These are phyloP conservation scores for Hemaris fuciformis DNA, from an alignment of 2,888 invertebrate species.

Conservation along the genomic window DNA sequence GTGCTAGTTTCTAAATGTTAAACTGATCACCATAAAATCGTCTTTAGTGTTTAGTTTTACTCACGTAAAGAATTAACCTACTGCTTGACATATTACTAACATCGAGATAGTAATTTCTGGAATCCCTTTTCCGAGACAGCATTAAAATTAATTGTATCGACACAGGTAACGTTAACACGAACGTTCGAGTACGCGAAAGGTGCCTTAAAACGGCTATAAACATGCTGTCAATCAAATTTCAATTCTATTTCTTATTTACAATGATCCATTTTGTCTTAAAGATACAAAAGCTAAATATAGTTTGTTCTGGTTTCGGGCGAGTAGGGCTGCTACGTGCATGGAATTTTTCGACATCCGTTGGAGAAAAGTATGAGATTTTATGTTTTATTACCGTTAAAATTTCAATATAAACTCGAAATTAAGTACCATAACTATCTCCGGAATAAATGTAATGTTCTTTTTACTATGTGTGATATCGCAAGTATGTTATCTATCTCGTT, in stretches of 20 bases:
- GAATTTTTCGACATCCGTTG: constrained; percentile 2
- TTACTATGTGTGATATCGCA: background rate
- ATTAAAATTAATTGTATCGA: constrained; percentile 19
- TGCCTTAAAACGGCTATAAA: constrained; percentile 10
- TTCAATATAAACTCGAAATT: constrained; percentile 1
- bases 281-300: background rate
- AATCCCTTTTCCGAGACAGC: constrained; percentile 11
- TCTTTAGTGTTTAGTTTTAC: background rate
- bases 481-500: background rate
- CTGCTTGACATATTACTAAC: background rate
- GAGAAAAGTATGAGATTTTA: background rate
- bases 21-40: no score
- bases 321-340: constrained; percentile 1
- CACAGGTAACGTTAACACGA: constrained; percentile 13
- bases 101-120: background rate
- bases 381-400: constrained; percentile 6
- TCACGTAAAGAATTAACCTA: background rate
- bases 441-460: background rate
- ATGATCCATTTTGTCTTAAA: background rate
- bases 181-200: constrained; percentile 11
- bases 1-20: no score
- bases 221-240: background rate
- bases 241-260: background rate
- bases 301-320: constrained; percentile 5
- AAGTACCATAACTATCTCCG: background rate